Evolutionary conservation across 1,140 invertebrate species (phyloP).

Genomic region (Myzus persicae): DNA sequence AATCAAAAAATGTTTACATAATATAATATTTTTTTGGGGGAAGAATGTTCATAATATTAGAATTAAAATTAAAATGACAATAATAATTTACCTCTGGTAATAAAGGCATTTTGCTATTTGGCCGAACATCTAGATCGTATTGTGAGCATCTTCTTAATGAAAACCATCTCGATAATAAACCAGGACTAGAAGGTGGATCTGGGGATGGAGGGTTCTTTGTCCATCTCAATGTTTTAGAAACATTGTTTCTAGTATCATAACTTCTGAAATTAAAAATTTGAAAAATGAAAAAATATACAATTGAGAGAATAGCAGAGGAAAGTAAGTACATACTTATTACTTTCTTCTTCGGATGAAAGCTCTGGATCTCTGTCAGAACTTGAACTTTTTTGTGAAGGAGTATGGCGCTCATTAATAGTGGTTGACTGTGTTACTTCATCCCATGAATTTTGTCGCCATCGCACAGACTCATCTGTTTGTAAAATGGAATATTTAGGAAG

Average conservation of each 20-base stretch:
- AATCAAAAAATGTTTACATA: background rate
- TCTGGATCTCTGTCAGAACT: conserved; percentile 72
- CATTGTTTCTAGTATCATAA: conserved; percentile 72
- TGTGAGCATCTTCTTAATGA: conserved; percentile 80
- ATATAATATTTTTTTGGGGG: background rate
- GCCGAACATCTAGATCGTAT: conserved; percentile 73
- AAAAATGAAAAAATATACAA: conserved; percentile 60
- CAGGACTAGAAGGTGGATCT: conserved; percentile 66
- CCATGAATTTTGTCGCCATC: conserved; percentile 69
- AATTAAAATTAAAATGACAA: background rate
- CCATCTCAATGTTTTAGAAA: conserved; percentile 64
- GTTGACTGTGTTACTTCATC: conserved; percentile 67
- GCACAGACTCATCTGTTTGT: conserved; percentile 68
- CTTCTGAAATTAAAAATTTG: conserved; percentile 67
- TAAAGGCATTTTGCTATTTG: conserved; percentile 75
- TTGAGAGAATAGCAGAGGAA: conserved; percentile 23
- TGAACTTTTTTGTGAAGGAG: conserved; percentile 59
- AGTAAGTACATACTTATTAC: conserved; percentile 67
- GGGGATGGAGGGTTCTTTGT: conserved; percentile 65
- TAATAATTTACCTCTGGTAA: conserved; percentile 71
- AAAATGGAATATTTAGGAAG: background rate
- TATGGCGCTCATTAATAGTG: conserved; percentile 49
- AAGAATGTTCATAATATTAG: background rate
- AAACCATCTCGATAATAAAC: conserved; percentile 81
- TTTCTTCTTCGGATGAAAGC: conserved; percentile 71